These are phyloP conservation scores for Enteromius mattozi DNA, from an alignment of 2,797 vertebrate genomes.

Conservation along the genomic window DNA sequence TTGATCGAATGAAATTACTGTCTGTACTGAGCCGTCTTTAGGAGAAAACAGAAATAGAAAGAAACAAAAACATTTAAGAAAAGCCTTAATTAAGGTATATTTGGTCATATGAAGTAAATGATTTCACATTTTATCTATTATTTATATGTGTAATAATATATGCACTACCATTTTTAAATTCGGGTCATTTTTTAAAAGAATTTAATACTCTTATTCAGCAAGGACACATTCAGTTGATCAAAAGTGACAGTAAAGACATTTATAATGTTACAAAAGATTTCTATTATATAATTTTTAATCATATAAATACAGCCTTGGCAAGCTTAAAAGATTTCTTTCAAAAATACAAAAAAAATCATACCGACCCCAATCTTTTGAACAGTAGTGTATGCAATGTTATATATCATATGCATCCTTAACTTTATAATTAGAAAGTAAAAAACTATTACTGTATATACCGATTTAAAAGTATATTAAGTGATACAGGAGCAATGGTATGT, in stretches of 20 bases:
- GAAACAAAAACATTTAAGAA: neutral
- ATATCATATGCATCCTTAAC: neutral
- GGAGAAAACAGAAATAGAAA: conserved; percentile 20
- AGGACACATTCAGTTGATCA: neutral
- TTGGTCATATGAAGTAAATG: neutral
- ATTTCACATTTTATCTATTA: neutral
- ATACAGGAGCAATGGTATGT: neutral
- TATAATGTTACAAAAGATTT: neutral
- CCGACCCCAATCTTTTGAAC: neutral
- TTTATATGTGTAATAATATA: neutral
- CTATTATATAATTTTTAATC: neutral
- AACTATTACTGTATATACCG: neutral
- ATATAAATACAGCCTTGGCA: neutral
- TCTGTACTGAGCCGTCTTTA: conserved; percentile 88
- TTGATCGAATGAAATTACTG: conserved; percentile 91
- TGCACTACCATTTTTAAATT: neutral
- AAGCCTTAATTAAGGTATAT: neutral
- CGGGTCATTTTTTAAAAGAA: neutral
- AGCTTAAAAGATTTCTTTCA: neutral
- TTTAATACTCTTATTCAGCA: neutral
- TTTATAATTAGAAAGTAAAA: neutral
- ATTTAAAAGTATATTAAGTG: neutral
- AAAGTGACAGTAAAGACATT: neutral
- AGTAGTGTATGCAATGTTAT: neutral
- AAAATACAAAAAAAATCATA: neutral